phyloP scores from a whole-genome alignment of 2,888 invertebrate genomes.

The Drosophila paranaensis region DNA sequence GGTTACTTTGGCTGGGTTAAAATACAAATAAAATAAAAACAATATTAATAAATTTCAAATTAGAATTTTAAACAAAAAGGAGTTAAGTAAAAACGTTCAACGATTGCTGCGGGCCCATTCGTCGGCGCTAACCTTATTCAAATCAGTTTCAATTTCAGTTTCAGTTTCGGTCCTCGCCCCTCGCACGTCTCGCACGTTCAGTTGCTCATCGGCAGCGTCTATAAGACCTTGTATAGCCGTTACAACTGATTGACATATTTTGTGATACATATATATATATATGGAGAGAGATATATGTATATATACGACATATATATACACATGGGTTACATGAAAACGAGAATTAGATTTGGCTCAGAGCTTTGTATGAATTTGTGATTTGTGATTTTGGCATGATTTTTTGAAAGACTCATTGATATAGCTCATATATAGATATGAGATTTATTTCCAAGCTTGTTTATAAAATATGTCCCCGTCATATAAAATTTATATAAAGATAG shows the following conservation, averaged over 20 bases:
- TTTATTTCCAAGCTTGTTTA: slow-evolving; percentile 34
- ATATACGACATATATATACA: slow-evolving; percentile 17
- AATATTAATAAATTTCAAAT: slow-evolving; percentile 22
- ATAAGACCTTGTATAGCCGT: slow-evolving; percentile 85
- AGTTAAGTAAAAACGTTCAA: slow-evolving; percentile 49
- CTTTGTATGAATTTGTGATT: slow-evolving; percentile 38
- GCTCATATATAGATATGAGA: slow-evolving; percentile 14
- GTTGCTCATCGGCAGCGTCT: slow-evolving; percentile 85
- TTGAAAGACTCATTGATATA: slow-evolving; percentile 29
- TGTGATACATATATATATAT: not conserved
- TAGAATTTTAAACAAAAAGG: slow-evolving; percentile 21
- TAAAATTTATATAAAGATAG: slow-evolving; percentile 34
- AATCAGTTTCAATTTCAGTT: slow-evolving; percentile 74
- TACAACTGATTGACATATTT: slow-evolving; percentile 79
- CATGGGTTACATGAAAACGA: slow-evolving; percentile 52
- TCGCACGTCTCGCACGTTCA: slow-evolving; percentile 84
- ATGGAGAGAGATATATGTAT: slow-evolving; percentile 19
- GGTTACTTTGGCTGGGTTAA: slow-evolving; percentile 44
- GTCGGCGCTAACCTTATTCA: slow-evolving; percentile 83
- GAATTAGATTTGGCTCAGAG: slow-evolving; percentile 40
- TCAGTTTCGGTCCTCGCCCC: slow-evolving; percentile 82
- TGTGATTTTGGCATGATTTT: slow-evolving; percentile 53
- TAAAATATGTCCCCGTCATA: slow-evolving; percentile 81
- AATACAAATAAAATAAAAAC: not conserved
- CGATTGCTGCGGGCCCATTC: slow-evolving; percentile 58